Conservation (phyloP, 2,888 invertebrate species). For the Subacronicta megacephala region DNA sequence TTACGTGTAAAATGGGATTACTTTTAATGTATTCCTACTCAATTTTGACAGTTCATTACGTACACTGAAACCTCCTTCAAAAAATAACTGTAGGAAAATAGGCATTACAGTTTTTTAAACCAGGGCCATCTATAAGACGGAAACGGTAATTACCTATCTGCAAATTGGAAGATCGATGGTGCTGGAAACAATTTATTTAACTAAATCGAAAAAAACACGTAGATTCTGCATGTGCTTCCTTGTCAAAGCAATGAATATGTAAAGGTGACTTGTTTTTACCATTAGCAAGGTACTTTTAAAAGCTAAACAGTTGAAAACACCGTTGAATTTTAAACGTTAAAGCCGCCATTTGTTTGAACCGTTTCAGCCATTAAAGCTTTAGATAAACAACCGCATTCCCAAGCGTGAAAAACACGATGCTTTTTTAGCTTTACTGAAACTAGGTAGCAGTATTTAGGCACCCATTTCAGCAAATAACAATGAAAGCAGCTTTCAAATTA, state of each 20-base stretch:
- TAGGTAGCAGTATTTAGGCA: conserved; percentile 32
- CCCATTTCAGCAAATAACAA: conserved; percentile 22
- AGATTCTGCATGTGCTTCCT: too few species aligned
- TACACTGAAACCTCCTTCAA: conserved; percentile 38
- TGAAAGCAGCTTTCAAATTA: conserved; percentile 1
- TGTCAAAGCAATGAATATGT: not conserved
- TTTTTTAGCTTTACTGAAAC: conserved; percentile 23
- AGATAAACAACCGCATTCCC: conserved; percentile 36
- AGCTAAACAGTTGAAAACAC: conserved; percentile 8
- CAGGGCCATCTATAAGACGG: conserved; percentile 23
- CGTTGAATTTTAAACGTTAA: conserved; percentile 32
- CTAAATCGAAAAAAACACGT: too few species aligned
- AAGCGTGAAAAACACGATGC: conserved; percentile 18
- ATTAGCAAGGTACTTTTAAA: not conserved
- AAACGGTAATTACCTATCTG: not conserved
- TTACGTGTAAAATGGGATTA: conserved; percentile 51
- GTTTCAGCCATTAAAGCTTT: conserved; percentile 25
- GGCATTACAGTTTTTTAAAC: conserved; percentile 10
- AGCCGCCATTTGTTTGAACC: conserved; percentile 11
- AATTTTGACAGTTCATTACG: conserved; percentile 49
- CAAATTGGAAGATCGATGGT: conserved; percentile 3
- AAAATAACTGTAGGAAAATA: conserved; percentile 15
- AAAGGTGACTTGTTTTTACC: not conserved
- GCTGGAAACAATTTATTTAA: not conserved
- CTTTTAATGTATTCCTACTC: conserved; percentile 56